phyloP scores from a whole-genome alignment of 2,888 invertebrate genomes.

The Watsonalla binaria region DNA sequence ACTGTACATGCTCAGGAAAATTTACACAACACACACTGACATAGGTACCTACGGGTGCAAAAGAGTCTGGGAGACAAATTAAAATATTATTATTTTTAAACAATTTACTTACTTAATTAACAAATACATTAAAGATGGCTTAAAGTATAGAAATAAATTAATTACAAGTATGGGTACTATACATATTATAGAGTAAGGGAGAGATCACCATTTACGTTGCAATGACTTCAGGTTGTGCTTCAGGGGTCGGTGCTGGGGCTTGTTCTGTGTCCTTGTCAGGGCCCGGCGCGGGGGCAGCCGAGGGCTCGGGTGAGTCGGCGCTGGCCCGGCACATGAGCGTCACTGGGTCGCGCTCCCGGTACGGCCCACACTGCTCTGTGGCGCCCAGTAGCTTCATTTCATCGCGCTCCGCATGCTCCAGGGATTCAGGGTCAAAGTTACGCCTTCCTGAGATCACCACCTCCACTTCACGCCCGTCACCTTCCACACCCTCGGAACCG shows the following conservation, averaged over 20 bases:
- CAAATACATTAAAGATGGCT: slow-evolving; percentile 10
- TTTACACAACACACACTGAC: no score
- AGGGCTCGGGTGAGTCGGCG: slow-evolving; percentile 6
- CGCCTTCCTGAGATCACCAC: slow-evolving; percentile 61
- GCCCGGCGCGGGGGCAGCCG: slow-evolving; percentile 4
- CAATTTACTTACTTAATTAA: slow-evolving; percentile 5
- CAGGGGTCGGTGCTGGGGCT: slow-evolving; percentile 28
- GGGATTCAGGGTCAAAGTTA: slow-evolving; percentile 35
- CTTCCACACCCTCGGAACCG: slow-evolving; percentile 39
- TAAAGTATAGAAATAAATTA: slow-evolving; percentile 35
- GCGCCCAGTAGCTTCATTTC: slow-evolving; percentile 81
- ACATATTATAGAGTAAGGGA: slow-evolving; percentile 11
- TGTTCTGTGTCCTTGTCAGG: slow-evolving; percentile 9
- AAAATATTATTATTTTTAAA: background rate
- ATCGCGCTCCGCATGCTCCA: slow-evolving; percentile 34
- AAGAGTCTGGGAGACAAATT: background rate
- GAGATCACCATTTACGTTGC: slow-evolving; percentile 46
- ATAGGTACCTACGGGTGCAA: no score
- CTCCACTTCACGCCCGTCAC: slow-evolving; percentile 49
- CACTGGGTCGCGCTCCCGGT: slow-evolving; percentile 81
- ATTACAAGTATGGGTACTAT: slow-evolving; percentile 19
- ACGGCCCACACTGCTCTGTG: slow-evolving; percentile 87
- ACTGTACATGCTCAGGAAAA: no score
- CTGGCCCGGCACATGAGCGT: slow-evolving; percentile 77
- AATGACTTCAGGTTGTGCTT: slow-evolving; percentile 53